phyloP scores from a whole-genome alignment of 2,113 vertebrate genomes.

The Pangasianodon gigas region DNA sequence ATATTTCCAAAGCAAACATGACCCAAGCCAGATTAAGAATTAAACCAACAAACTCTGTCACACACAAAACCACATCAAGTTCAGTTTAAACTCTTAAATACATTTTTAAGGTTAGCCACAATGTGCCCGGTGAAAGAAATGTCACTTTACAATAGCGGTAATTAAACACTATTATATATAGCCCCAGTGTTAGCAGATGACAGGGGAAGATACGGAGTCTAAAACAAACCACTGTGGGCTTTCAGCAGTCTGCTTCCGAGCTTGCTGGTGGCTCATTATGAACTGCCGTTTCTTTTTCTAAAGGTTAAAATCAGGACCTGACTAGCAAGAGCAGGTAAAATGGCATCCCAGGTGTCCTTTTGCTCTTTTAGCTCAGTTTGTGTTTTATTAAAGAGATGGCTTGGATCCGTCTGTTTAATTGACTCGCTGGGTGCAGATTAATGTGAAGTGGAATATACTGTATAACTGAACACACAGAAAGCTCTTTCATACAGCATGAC shows the following conservation, averaged over 20 bases:
- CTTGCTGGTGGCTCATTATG: background rate
- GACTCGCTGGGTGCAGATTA: background rate
- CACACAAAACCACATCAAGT: constrained; percentile 6
- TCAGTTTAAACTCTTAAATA: constrained; percentile 1
- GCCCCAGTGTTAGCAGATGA: constrained; percentile 43
- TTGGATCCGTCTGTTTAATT: background rate
- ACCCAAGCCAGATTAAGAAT: background rate
- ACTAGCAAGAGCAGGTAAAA: background rate
- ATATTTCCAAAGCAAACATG: constrained; percentile 13
- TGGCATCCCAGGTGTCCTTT: background rate
- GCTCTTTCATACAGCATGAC: constrained; percentile 12
- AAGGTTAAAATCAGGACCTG: background rate
- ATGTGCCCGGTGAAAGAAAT: constrained; percentile 29
- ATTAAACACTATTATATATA: constrained; percentile 19
- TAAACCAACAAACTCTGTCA: constrained; percentile 16
- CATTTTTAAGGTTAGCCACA: background rate
- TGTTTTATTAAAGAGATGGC: background rate
- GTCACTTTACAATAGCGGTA: constrained; percentile 48
- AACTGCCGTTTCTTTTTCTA: background rate
- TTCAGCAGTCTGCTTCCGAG: background rate
- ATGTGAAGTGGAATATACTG: background rate
- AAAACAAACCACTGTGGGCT: constrained; percentile 51
- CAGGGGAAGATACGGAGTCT: constrained; percentile 36
- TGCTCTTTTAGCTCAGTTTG: background rate
- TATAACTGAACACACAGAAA: background rate